A percentile compares a stretch with the other conserved stretches of the same genome.
Evolutionary conservation across 2,888 invertebrate species (phyloP).

Genomic region (Drosophila austrosaltans): DNA sequence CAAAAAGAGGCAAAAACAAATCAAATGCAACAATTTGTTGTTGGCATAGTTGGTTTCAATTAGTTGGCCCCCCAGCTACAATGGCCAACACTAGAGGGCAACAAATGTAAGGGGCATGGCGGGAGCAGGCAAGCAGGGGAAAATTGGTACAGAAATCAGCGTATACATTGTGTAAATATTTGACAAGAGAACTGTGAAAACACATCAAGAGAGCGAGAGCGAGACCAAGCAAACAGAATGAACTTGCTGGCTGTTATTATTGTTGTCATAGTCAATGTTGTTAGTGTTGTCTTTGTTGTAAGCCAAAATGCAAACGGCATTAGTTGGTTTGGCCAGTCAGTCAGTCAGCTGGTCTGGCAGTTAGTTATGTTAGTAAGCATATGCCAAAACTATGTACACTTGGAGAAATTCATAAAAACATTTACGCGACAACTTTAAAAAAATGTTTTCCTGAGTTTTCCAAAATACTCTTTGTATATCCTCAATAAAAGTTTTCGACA

Average conservation of each 20-base stretch:
- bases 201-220: constrained; percentile 18
- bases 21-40: constrained; percentile 62
- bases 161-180: constrained; percentile 61
- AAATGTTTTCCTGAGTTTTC: too few relatives aligned
- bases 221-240: constrained; percentile 23
- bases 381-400: constrained; percentile 6
- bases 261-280: constrained; percentile 14
- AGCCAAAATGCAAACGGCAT: constrained; percentile 72
- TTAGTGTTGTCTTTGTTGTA: constrained; percentile 35
- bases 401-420: neutral
- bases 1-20: constrained; percentile 49
- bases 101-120: constrained; percentile 18
- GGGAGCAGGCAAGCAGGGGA: constrained; percentile 10
- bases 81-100: constrained; percentile 30
- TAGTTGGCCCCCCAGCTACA: constrained; percentile 53
- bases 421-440: too few relatives aligned
- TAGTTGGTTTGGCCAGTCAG: constrained; percentile 44
- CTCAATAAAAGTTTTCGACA: too few relatives aligned
- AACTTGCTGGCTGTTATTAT: constrained; percentile 22
- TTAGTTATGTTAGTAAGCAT: constrained; percentile 11
- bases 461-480: too few relatives aligned
- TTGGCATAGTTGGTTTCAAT: constrained; percentile 57
- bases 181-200: constrained; percentile 49
- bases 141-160: constrained; percentile 12
- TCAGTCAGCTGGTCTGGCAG: neutral